Conservation (phyloP, 2,888 invertebrate genomes). For the Andrena camellia region DNA sequence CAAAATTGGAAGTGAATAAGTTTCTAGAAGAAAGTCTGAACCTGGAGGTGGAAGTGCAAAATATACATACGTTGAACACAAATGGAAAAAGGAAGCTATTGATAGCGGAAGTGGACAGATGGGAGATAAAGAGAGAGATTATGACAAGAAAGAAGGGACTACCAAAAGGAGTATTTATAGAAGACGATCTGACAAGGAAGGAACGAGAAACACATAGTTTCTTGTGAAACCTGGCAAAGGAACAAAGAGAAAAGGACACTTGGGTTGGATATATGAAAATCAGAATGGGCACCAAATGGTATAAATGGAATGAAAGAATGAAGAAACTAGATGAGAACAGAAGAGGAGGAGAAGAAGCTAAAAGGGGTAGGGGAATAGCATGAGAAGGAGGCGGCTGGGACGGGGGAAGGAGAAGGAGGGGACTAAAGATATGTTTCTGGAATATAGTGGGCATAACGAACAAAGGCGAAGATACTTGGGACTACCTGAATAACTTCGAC, state of each 20-base stretch:
- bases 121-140: neutral
- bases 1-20: neutral
- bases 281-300: neutral
- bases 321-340: neutral
- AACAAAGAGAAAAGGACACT: neutral
- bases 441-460: neutral
- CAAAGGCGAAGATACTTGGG: neutral
- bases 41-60: neutral
- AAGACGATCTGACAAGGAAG: neutral
- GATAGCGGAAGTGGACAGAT: neutral
- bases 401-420: neutral
- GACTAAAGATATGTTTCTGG: neutral
- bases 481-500: neutral
- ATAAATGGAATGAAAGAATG: neutral
- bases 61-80: neutral
- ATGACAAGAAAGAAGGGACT: neutral
- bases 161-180: neutral
- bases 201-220: neutral
- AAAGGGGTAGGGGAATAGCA: neutral
- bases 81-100: neutral
- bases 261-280: neutral
- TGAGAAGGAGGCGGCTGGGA: neutral
- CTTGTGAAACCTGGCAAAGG: neutral
- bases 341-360: neutral
- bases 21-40: neutral